phyloP scores from a whole-genome alignment of 2,888 invertebrate genomes.

The Nephrotoma appendiculata region DNA sequence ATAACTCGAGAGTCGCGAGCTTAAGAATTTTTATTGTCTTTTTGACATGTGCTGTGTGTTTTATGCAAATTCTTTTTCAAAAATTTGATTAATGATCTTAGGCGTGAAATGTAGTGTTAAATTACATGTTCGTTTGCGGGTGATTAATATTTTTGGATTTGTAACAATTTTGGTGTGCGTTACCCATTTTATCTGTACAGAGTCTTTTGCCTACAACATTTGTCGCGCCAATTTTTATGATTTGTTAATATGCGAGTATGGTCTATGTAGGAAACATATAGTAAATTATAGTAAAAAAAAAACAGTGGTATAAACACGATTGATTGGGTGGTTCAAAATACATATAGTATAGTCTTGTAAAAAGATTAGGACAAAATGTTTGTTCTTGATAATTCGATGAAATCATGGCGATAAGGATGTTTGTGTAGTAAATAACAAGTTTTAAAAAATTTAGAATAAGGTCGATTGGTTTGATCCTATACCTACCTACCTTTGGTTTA shows the following conservation, averaged over 20 bases:
- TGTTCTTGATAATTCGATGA: background rate
- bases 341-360: background rate
- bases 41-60: background rate
- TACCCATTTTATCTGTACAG: background rate
- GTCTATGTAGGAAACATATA: background rate
- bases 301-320: background rate
- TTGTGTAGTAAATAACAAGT: background rate
- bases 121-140: background rate
- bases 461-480: background rate
- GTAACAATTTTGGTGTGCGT: background rate
- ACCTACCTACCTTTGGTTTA: background rate
- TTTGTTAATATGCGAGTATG: background rate
- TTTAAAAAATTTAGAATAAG: background rate
- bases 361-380: background rate
- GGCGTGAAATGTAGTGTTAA: background rate
- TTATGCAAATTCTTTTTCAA: background rate
- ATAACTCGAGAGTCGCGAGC: background rate
- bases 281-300: background rate
- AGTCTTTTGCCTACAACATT: background rate
- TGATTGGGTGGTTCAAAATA: background rate
- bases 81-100: background rate
- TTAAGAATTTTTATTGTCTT: background rate
- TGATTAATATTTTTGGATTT: background rate
- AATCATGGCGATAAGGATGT: background rate
- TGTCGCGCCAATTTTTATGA: background rate